These are phyloP conservation scores for Cheumatopsyche charites DNA, from an alignment of 1,140 invertebrate species.

Conservation along the genomic window DNA sequence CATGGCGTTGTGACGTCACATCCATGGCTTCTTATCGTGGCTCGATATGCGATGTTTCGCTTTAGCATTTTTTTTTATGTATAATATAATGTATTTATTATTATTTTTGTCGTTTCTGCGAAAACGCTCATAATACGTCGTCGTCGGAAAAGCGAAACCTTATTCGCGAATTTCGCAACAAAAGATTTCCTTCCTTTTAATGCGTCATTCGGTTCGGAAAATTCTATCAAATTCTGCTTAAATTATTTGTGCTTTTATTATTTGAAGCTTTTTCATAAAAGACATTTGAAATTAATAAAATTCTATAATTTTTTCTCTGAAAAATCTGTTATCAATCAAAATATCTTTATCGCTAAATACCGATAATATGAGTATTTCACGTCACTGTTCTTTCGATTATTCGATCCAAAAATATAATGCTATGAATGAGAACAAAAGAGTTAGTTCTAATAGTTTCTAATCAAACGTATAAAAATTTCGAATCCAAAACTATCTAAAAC, in stretches of 20 bases:
- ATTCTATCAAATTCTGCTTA: background rate
- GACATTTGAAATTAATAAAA: too few species aligned
- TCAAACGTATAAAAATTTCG: too few species aligned
- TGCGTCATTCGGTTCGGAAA: background rate
- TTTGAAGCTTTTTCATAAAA: too few species aligned
- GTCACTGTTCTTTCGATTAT: background rate
- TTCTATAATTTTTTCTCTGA: background rate
- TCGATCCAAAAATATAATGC: too few species aligned
- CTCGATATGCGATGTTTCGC: background rate
- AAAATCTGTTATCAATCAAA: background rate
- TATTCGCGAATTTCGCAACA: constrained; percentile 5
- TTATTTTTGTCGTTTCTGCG: too few species aligned
- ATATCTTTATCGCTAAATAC: background rate
- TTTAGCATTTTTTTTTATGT: too few species aligned
- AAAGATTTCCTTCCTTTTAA: constrained; percentile 13
- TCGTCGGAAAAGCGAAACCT: constrained; percentile 10
- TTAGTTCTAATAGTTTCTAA: too few species aligned
- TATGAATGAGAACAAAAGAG: too few species aligned
- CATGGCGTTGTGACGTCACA: background rate
- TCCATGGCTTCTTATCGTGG: constrained; percentile 2
- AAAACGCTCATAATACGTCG: too few species aligned
- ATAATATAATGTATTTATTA: too few species aligned
- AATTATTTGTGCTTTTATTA: too few species aligned
- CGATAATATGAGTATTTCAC: background rate
- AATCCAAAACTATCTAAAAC: too few species aligned